Percentiles rank a stretch among this genome's conserved stretches.
Evolutionary conservation across 2,797 vertebrate genomes (phyloP).

Genomic region (Phyllotis vaccarum): DNA sequence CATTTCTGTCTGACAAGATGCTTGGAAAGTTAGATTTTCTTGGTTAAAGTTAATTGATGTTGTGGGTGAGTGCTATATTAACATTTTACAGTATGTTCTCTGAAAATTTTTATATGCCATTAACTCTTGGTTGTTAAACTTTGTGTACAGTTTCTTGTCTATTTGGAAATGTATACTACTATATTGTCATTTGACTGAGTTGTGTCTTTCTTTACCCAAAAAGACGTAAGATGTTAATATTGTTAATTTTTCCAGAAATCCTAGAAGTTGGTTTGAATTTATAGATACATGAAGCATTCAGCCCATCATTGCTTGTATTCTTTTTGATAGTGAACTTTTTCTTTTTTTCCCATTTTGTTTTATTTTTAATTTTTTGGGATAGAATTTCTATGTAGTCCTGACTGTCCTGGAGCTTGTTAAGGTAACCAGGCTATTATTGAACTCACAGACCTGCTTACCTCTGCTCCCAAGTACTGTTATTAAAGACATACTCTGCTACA

Average conservation of each 20-base stretch:
- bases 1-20: constrained; percentile 8
- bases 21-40: constrained; percentile 56
- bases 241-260: background rate
- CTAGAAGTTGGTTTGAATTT: background rate
- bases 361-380: background rate
- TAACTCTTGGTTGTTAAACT: constrained; percentile 1
- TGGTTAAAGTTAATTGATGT: constrained; percentile 11
- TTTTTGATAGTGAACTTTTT: constrained; percentile 31
- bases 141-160: background rate
- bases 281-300: background rate
- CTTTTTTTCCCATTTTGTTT: background rate
- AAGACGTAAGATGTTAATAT: background rate
- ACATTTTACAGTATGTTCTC: constrained; percentile 13
- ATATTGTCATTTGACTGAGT: constrained; percentile 20
- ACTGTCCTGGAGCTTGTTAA: background rate
- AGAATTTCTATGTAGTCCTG: background rate
- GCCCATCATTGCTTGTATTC: background rate
- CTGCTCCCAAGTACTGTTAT: background rate
- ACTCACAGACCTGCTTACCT: background rate
- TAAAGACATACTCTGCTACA: background rate
- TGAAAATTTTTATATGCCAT: background rate
- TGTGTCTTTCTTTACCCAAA: constrained; percentile 51
- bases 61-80: background rate
- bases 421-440: background rate
- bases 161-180: constrained; percentile 27